Percentiles rank a stretch among this genome's conserved stretches.
Evolutionary conservation across 2,113 vertebrate genomes (phyloP).

Genomic region (Lepisosteus osseus): DNA sequence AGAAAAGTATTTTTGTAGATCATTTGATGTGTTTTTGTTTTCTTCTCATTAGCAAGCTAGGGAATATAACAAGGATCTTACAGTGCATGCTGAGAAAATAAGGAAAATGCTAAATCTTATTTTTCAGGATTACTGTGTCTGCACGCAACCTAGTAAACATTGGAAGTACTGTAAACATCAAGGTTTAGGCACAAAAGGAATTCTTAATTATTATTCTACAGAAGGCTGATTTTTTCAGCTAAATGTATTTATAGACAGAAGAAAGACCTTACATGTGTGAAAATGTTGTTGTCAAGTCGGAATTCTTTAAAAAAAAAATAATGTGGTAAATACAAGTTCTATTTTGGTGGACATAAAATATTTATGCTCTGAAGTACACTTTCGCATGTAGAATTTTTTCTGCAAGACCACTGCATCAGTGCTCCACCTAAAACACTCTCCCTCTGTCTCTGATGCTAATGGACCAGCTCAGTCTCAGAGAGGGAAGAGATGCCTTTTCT

Average conservation of each 20-base stretch:
- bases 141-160: too few relatives aligned
- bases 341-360: constrained; percentile 55
- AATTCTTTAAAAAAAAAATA: background rate
- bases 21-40: constrained; percentile 30
- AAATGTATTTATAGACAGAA: constrained; percentile 15
- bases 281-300: too few relatives aligned
- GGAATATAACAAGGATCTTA: constrained; percentile 16
- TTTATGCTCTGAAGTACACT: constrained; percentile 48
- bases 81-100: too few relatives aligned
- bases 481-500: too few relatives aligned
- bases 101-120: too few relatives aligned
- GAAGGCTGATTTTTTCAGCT: constrained; percentile 20
- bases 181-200: constrained; percentile 12
- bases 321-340: constrained; percentile 36
- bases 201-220: background rate
- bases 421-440: background rate
- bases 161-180: background rate
- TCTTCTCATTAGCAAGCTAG: constrained; percentile 39
- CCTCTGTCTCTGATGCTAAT: background rate
- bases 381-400: constrained; percentile 26
- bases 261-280: too few relatives aligned
- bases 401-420: constrained; percentile 19
- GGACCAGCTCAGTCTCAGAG: too few relatives aligned
- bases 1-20: background rate
- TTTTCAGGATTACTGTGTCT: too few relatives aligned